A percentile compares a stretch with the other conserved stretches of the same genome.
Evolutionary conservation across 2,888 invertebrate species (phyloP).

Genomic region (Meiosimyza decipiens): DNA sequence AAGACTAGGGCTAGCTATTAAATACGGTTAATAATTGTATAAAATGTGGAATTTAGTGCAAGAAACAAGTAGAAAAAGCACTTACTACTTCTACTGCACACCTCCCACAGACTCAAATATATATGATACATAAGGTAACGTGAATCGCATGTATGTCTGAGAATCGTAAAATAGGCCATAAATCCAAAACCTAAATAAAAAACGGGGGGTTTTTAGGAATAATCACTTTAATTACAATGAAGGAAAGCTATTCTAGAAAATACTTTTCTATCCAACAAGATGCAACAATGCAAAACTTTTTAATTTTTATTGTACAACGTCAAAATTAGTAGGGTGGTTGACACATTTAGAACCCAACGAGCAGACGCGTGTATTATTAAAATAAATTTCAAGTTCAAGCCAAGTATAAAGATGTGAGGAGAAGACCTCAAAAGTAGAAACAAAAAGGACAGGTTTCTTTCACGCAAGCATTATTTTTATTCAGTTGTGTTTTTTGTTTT

Average conservation of each 20-base stretch:
- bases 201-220: too few species aligned
- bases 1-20: too few species aligned
- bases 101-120: too few species aligned
- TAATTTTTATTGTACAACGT: background rate
- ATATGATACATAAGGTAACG: too few species aligned
- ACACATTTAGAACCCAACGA: background rate
- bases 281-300: background rate
- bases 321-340: background rate
- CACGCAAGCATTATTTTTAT: background rate
- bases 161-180: too few species aligned
- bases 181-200: too few species aligned
- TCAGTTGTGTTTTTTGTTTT: background rate
- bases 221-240: too few species aligned
- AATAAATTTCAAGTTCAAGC: constrained; percentile 29
- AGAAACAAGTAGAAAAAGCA: too few species aligned
- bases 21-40: too few species aligned
- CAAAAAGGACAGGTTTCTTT: background rate
- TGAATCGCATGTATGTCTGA: too few species aligned
- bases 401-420: background rate
- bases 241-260: background rate
- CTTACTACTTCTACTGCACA: too few species aligned
- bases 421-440: background rate
- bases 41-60: too few species aligned
- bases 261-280: background rate
- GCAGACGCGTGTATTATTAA: constrained; percentile 4